These are phyloP conservation scores for Australoheros facetus DNA, from an alignment of 2,797 vertebrate genomes.

Conservation along the genomic window DNA sequence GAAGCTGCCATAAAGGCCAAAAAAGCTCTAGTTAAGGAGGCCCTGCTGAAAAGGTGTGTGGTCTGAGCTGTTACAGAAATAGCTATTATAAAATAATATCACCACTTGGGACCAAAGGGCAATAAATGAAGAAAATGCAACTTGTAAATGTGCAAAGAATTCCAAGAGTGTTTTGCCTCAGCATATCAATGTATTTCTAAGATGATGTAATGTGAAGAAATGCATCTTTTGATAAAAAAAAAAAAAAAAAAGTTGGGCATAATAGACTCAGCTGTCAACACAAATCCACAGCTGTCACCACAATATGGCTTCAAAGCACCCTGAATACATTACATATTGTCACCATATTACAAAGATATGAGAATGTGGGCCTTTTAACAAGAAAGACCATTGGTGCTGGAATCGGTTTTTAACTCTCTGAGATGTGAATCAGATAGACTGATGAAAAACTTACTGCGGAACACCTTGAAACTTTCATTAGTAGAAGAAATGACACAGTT, in stretches of 20 bases:
- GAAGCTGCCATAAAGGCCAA: slow-evolving; percentile 37
- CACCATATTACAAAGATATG: slow-evolving; percentile 41
- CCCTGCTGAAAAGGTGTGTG: slow-evolving; percentile 29
- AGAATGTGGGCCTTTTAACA: slow-evolving; percentile 32
- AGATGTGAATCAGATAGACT: background rate
- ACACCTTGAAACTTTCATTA: slow-evolving; percentile 32
- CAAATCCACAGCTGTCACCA: slow-evolving; percentile 55
- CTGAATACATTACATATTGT: slow-evolving; percentile 40
- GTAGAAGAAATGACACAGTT: slow-evolving; percentile 52
- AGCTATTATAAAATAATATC: slow-evolving; percentile 26
- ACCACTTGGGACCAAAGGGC: background rate
- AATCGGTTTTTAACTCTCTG: background rate
- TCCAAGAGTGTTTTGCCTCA: slow-evolving; percentile 9
- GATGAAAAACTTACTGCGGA: background rate
- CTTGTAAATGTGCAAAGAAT: slow-evolving; percentile 13
- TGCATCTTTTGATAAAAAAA: slow-evolving; percentile 49
- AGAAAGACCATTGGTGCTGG: background rate
- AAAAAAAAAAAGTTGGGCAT: slow-evolving; percentile 13
- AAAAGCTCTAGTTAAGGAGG: slow-evolving; percentile 29
- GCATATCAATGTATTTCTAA: slow-evolving; percentile 38
- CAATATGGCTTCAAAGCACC: slow-evolving; percentile 56
- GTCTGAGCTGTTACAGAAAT: slow-evolving; percentile 34
- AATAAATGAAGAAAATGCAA: slow-evolving; percentile 25
- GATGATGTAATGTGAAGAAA: slow-evolving; percentile 58
- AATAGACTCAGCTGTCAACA: slow-evolving; percentile 55